phyloP scores from a whole-genome alignment of 2,113 vertebrate species.

The Myotis yumanensis region DNA sequence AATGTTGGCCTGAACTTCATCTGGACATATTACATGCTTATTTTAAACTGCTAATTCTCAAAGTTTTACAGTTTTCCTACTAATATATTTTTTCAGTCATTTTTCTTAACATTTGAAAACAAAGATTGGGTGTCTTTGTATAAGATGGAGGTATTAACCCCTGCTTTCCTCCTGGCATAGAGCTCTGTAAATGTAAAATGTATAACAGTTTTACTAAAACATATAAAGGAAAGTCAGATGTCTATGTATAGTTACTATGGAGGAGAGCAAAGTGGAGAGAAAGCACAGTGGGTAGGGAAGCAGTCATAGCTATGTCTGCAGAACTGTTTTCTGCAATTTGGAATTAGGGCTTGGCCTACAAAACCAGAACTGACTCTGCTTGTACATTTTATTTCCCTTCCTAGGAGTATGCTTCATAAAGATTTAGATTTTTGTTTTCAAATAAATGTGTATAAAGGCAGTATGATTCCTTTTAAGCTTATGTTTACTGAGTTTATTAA shows the following conservation, averaged over 20 bases:
- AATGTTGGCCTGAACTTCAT: not conserved
- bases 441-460: not conserved
- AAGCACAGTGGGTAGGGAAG: not conserved
- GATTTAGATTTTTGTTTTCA: conserved; percentile 23
- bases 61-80: not conserved
- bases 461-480: not conserved
- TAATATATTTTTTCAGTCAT: not conserved
- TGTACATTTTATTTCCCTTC: not conserved
- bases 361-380: not conserved
- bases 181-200: conserved; percentile 5
- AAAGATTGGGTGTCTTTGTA: not conserved
- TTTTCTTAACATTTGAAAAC: conserved; percentile 21
- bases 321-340: not conserved
- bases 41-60: conserved; percentile 1
- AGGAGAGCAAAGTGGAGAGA: not conserved
- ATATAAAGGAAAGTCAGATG: not conserved
- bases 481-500: conserved; percentile 23
- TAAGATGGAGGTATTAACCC: not conserved
- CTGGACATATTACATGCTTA: not conserved
- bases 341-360: not conserved
- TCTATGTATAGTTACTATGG: not conserved
- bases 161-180: not conserved
- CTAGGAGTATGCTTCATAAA: not conserved
- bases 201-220: not conserved
- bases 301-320: not conserved